phyloP scores from a whole-genome alignment of 2,888 invertebrate species.

The Acanthacorydalis orientalis region DNA sequence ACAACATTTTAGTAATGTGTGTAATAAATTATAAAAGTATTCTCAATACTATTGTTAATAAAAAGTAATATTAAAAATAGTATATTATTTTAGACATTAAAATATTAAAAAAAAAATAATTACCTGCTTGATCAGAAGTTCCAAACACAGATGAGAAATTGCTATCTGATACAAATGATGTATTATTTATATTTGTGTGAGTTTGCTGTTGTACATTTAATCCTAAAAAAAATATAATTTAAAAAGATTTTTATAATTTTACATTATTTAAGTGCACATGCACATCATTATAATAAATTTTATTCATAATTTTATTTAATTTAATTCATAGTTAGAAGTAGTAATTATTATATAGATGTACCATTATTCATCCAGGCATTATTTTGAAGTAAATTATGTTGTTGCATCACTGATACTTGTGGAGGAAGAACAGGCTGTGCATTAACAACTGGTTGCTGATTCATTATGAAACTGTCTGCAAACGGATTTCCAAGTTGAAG shows the following conservation, averaged over 20 bases:
- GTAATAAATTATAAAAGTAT: background rate
- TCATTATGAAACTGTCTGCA: conserved; percentile 41
- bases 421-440: conserved; percentile 13
- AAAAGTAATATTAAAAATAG: background rate
- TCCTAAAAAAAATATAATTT: conserved; percentile 7
- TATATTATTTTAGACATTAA: conserved; percentile 6
- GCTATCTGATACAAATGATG: conserved; percentile 67
- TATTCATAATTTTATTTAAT: no score
- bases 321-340: no score
- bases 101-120: conserved; percentile 20
- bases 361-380: conserved; percentile 38
- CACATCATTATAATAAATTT: no score
- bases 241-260: no score
- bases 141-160: conserved; percentile 81
- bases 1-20: conserved; percentile 7
- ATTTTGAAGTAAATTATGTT: conserved; percentile 17
- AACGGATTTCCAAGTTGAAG: conserved; percentile 84
- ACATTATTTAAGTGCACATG: no score
- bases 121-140: conserved; percentile 49
- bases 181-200: conserved; percentile 6
- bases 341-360: conserved; percentile 17
- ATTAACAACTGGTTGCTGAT: conserved; percentile 17
- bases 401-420: conserved; percentile 11
- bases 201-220: background rate
- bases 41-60: no score